Conservation (phyloP, 1,140 invertebrate species). For the Camponotus pennsylvanicus region DNA sequence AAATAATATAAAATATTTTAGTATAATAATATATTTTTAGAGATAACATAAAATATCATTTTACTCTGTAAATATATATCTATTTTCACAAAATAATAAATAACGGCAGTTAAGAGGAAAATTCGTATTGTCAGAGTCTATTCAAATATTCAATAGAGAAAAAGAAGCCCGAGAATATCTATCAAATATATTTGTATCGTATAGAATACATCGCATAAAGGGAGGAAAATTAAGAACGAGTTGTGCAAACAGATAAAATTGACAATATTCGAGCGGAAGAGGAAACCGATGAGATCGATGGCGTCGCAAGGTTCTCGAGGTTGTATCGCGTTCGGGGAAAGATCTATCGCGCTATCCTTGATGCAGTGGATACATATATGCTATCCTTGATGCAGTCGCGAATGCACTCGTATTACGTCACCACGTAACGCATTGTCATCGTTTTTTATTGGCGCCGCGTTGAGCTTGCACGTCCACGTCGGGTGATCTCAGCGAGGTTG, state of each 20-base stretch:
- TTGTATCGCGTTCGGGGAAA: neutral
- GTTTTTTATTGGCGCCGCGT: constrained; percentile 76
- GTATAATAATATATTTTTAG: too few species aligned
- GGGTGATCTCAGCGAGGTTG: constrained; percentile 72
- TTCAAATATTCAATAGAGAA: neutral
- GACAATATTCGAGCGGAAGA: constrained; percentile 9
- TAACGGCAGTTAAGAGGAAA: neutral
- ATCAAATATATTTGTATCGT: neutral
- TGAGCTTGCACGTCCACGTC: constrained; percentile 34
- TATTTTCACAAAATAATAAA: neutral
- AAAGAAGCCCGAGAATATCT: neutral
- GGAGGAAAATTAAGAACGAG: neutral
- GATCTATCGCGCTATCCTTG: neutral
- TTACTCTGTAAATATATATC: neutral
- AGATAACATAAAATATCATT: neutral
- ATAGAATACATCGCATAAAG: too few species aligned
- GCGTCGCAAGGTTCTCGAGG: neutral
- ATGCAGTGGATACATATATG: neutral
- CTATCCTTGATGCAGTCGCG: constrained; percentile 2
- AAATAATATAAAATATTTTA: too few species aligned
- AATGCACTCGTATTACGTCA: neutral
- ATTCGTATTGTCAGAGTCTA: neutral
- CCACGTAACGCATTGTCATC: constrained; percentile 69
- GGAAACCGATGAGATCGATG: constrained; percentile 13
- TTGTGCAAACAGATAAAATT: constrained; percentile 29